Base-by-base conservation (phyloP, 2,113 vertebrate genomes). In the Neotoma lepida region DNA sequence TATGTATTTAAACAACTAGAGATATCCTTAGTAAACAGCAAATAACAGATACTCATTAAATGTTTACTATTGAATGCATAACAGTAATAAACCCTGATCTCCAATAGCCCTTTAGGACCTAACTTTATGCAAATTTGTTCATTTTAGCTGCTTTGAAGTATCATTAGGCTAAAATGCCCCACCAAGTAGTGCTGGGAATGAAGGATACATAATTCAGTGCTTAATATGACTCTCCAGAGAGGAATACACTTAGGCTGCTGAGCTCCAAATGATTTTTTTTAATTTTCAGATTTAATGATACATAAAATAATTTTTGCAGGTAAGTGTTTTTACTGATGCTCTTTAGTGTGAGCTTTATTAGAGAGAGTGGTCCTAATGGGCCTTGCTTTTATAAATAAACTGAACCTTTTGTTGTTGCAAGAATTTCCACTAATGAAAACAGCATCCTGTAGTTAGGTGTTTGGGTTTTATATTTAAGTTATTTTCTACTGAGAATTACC, bases 201-300 rank as follows among this genome's bases (percentile, higher is more conserved):
- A 94, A 78, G 39, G 35, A 86, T 68, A 17, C 58, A 82, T 81
- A 95, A 87, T 93, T 97, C 86, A 93, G 0, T 92, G 81, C 17
- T 56, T 88, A 86, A 91, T 86, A 92, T 0, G 30, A 74, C 35
- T 89, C 96, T 95, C 92, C 15, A 49, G 86, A 89, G 94, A 92
- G 12, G 3, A 88, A 73, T 41, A 66, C 9, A 49, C 41, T 91
- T 90, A 90, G 46, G 82, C 51, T 64, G 80, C 76, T 94, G 77
- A 90, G 41, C 66, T 88, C 84, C n/a, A 73, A 88, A 90, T 94
- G 93, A 68, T 91, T 89, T 97, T 95, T 97, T 95, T 89, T 13
- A 73, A 89, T 89, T 94, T 95, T 92, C 89, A 92, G 87, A 94
- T 92, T 96, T 96, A 97, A 96, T 94, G 95, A 85, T 91, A 91